Base-by-base conservation (phyloP, 1,140 invertebrate species). In the Lordiphosa stackelbergi region DNA sequence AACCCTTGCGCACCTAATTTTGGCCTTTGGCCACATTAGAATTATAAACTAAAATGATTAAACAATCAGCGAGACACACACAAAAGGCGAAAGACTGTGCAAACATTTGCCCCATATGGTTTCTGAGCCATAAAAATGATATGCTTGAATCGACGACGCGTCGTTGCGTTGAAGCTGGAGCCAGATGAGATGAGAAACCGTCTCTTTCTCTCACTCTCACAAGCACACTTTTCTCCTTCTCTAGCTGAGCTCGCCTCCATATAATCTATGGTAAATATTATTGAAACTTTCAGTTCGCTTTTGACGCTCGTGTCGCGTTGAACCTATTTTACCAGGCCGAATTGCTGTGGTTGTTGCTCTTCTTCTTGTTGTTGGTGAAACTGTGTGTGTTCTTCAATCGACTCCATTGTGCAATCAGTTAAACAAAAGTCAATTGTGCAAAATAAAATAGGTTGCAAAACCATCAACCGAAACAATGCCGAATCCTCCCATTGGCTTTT, bases 241-340 rank as follows among this genome's bases (percentile, higher is more conserved):
- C 16, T 10, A 19, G 37, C 49, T 31, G 53, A 64, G 56, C 16
- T 34, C 48, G 53, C 55, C 22, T 31, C 28, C 24, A 61, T 85
- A 85, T 85, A 85, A 61, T 60, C 28, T 70, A 53, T 53, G 61
- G 65, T 79, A 79, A 85, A 85, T 81, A 69, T 57, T 74, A 73
- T 75, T 63, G 16, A 85, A 73, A 73, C 61, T 69, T 73, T 85
- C 71, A 85, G 81, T 85, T 73, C 46, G 77, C 66, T 65, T 81
- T 81, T 66, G 56, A 61, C 77, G 54, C 53, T 81, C 53, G 71
- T 58, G 53, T 60, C 57, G 75, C 57, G 63, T 54, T 12, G 35
- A 49, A 49, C 28, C 13, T 13, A 19, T 35, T 35, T 36, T 34
- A 49, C 19, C 19, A 46, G n/a, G 28, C 7, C 28, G 2, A 31